phyloP scores from a whole-genome alignment of 2,113 vertebrate species.

The Corvus moneduloides region DNA sequence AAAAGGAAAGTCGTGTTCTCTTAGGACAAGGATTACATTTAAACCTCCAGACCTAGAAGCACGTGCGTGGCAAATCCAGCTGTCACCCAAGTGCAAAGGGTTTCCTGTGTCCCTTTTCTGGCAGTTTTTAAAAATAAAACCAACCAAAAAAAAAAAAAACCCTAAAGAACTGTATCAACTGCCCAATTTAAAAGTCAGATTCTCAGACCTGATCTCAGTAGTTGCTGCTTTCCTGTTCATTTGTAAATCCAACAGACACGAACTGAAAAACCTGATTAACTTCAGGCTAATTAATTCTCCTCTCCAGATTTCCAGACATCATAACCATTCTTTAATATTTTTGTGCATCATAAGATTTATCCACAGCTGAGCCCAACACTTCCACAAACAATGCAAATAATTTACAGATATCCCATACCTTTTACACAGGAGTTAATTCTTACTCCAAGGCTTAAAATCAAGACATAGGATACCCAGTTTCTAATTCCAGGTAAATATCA shows the following conservation, averaged over 20 bases:
- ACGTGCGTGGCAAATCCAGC: fast-evolving
- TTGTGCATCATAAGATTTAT: not conserved
- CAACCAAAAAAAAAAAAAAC: not conserved
- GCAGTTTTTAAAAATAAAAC: not conserved
- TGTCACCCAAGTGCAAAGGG: not conserved
- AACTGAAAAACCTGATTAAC: not conserved
- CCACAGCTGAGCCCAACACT: not conserved
- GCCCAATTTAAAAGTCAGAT: not conserved
- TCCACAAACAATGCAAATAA: not conserved
- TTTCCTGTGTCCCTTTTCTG: not conserved
- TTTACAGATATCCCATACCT: not conserved
- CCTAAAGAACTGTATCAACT: not conserved
- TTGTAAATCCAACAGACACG: not conserved
- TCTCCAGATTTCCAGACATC: not conserved
- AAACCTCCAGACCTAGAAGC: not conserved
- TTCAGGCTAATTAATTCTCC: not conserved
- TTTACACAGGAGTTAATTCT: not conserved
- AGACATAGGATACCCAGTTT: not conserved
- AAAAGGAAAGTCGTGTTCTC: not conserved
- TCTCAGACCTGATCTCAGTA: not conserved
- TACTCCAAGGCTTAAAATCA: not conserved
- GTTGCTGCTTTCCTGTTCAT: not conserved
- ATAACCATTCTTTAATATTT: not conserved
- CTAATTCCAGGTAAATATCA: not conserved
- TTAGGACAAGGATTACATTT: no score